phyloP scores from a whole-genome alignment of 1,140 invertebrate species.

The Microvelia longipes region DNA sequence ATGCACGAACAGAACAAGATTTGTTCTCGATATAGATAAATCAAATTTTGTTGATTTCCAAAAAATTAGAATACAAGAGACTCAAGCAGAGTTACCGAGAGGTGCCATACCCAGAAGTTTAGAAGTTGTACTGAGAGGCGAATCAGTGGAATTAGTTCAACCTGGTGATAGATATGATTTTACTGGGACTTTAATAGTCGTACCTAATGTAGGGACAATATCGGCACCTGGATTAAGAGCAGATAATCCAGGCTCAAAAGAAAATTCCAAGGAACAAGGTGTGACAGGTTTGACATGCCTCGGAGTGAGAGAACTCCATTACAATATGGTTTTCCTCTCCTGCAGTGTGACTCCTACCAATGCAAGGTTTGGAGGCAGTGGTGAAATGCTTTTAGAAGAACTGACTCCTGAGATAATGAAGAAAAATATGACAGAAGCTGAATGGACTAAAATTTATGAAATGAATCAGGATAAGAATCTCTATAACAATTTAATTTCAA shows the following conservation, averaged over 20 bases:
- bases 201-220: constrained; percentile 84
- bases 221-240: constrained; percentile 66
- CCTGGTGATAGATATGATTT: constrained; percentile 87
- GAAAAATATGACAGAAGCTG: constrained; percentile 83
- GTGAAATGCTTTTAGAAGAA: constrained; percentile 45
- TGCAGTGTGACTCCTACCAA: constrained; percentile 80
- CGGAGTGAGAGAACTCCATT: constrained; percentile 89
- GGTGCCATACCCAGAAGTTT: constrained; percentile 92
- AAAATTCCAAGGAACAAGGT: constrained; percentile 52
- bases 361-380: constrained; percentile 60
- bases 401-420: constrained; percentile 81
- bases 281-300: constrained; percentile 81
- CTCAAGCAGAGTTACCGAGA: constrained; percentile 88
- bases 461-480: constrained; percentile 91
- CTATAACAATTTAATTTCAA: constrained; percentile 79
- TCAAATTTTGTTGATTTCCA: constrained; percentile 97
- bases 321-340: constrained; percentile 87
- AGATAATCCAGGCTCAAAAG: constrained; percentile 33
- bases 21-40: constrained; percentile 83
- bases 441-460: constrained; percentile 92
- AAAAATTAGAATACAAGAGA: constrained; percentile 96
- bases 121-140: constrained; percentile 89
- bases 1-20: constrained; percentile 79
- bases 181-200: constrained; percentile 90
- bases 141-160: constrained; percentile 92